Conservation (phyloP, 2,113 vertebrate genomes). For the Choloepus hoffmanni region DNA sequence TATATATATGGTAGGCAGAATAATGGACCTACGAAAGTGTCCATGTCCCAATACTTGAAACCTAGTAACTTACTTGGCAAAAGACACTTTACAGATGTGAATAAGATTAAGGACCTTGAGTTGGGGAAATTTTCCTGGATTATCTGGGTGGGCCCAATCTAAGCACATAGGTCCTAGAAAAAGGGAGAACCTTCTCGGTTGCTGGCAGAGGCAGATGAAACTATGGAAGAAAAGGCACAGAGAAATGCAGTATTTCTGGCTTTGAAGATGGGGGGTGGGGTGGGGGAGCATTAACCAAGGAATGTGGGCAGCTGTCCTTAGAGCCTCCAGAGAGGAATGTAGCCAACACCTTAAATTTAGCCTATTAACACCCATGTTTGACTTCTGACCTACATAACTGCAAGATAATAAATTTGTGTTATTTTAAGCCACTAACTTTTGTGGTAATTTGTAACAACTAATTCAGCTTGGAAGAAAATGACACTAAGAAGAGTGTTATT, state of each 20-base stretch:
- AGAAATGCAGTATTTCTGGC: background rate
- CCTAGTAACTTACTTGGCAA: too few relatives aligned
- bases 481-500: background rate
- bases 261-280: slow-evolving; percentile 1
- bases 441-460: slow-evolving; percentile 13
- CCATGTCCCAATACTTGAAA: too few relatives aligned
- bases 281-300: background rate
- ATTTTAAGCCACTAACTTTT: slow-evolving; percentile 9
- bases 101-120: too few relatives aligned
- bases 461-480: slow-evolving; percentile 15
- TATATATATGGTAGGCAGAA: too few relatives aligned
- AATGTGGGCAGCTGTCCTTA: background rate
- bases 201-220: background rate
- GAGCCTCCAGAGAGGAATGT: background rate
- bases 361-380: background rate
- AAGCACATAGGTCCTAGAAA: too few relatives aligned
- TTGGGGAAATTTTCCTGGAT: too few relatives aligned
- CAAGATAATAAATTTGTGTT: background rate
- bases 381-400: background rate
- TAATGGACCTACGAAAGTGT: too few relatives aligned
- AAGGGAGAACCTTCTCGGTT: too few relatives aligned
- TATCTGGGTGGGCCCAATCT: too few relatives aligned
- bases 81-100: too few relatives aligned
- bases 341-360: background rate
- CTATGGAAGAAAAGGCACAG: background rate